phyloP scores from a whole-genome alignment of 2,113 vertebrate genomes.

The Corvus hawaiiensis region DNA sequence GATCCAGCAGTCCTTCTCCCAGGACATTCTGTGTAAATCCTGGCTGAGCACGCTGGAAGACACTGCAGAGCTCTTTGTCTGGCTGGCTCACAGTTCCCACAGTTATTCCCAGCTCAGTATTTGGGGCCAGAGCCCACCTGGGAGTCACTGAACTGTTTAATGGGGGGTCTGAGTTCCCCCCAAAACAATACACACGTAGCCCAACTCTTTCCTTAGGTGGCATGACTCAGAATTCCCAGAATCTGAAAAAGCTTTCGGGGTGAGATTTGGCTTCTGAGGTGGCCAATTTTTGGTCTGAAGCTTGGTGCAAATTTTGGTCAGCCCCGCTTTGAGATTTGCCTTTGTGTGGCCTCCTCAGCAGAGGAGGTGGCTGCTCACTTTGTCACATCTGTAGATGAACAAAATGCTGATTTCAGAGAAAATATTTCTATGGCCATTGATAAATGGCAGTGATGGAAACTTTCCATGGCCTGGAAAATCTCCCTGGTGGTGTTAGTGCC shows the following conservation, averaged over 20 bases:
- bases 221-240: not conserved
- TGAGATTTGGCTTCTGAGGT: not conserved
- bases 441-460: not conserved
- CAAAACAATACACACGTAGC: rapidly evolving
- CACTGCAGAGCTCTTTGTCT: not conserved
- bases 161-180: not conserved
- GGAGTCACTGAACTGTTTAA: not conserved
- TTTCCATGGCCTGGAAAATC: not conserved
- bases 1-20: not conserved
- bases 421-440: not conserved
- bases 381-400: not conserved
- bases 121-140: not conserved
- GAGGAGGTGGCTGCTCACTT: not conserved
- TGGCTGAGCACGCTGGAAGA: not conserved
- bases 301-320: not conserved
- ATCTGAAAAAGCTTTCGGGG: not conserved
- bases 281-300: not conserved
- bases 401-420: not conserved
- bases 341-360: not conserved
- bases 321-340: not conserved
- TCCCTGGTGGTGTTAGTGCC: not conserved
- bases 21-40: not conserved
- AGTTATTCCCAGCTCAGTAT: not conserved
- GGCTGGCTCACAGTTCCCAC: not conserved
- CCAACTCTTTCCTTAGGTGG: not conserved